These are phyloP conservation scores for Caenorhabditis tropicalis DNA, from an alignment of 1,140 invertebrate genomes.

Conservation along the genomic window DNA sequence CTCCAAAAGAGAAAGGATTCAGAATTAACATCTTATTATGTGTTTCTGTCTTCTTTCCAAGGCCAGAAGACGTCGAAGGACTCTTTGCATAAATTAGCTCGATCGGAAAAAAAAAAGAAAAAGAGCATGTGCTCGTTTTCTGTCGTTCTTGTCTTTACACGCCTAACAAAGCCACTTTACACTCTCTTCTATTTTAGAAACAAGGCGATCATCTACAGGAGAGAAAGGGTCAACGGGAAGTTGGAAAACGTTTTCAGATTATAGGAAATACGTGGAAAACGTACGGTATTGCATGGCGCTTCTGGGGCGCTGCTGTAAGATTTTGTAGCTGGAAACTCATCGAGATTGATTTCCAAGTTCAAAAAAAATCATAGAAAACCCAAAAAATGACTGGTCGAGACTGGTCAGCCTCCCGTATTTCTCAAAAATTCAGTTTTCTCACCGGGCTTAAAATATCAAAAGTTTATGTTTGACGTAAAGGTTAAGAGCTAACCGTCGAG, in stretches of 20 bases:
- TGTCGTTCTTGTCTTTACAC: background rate
- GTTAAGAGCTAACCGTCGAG: no score
- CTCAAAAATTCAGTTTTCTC: background rate
- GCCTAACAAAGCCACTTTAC: background rate
- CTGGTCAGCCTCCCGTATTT: no score
- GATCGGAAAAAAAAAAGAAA: background rate
- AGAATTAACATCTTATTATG: constrained; percentile 38
- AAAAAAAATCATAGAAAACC: no score
- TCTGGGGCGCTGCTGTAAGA: no score
- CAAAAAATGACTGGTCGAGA: no score
- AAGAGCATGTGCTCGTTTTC: constrained; percentile 12
- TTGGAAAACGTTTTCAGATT: background rate
- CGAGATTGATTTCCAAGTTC: no score
- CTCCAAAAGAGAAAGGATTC: background rate
- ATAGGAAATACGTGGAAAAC: no score
- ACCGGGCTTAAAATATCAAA: background rate
- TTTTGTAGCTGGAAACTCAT: no score
- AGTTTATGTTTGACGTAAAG: no score
- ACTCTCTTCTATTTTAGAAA: background rate
- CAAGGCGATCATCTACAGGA: background rate
- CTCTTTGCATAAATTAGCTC: constrained; percentile 26
- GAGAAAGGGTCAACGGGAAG: background rate
- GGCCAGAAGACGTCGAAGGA: background rate
- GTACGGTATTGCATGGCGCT: no score
- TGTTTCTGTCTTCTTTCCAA: background rate